Base-by-base conservation (phyloP, 35 echinoderm and acorn worm species). In the Chiridota heheva region DNA sequence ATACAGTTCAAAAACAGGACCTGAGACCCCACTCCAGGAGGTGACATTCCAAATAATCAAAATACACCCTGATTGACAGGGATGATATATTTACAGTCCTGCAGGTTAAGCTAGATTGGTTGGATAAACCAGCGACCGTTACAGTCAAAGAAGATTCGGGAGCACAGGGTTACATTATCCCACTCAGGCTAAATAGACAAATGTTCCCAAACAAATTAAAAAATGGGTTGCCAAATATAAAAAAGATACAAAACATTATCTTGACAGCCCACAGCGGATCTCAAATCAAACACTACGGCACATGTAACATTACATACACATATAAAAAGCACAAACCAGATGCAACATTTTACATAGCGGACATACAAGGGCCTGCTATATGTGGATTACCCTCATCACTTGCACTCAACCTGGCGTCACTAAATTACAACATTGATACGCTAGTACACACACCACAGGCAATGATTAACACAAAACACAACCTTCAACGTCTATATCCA, bases 111-210 rank as follows among this genome's bases (percentile, higher is more conserved):
- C n/a, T n/a, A n/a, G n/a, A n/a, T n/a, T n/a, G n/a, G n/a, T n/a
- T n/a, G n/a, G n/a, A n/a, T n/a, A n/a, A 40, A 29, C 63, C 39
- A 29, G 80, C 64, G 27, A 85, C 82, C 35, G 13, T 85, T 3
- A 85, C 59, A 36, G 67, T 85, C 35, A 85, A 85, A 30, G 18
- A 73, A 42, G 82, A 85, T 53, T 72, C 82, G 39, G 67, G 69
- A 1, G 38, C 40, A 22, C 42, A 82, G 22, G 40, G 62, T 24
- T 68, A 69, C 40, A 61, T 61, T 28, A 7, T 61, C 7, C 58
- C 58, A 7, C 7, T 61, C 1, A 22, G 58, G 18, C 25, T 0
- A 61, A 28, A 28, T 61, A 7, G 58, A 22, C 40, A 70, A 42
- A 70, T 40, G 36, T 70, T 20, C 36, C 58, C 58, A 15, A 0